Evolutionary conservation across 2,113 vertebrate species (phyloP).

Genomic region (Petrocephalus microphthalmus): DNA sequence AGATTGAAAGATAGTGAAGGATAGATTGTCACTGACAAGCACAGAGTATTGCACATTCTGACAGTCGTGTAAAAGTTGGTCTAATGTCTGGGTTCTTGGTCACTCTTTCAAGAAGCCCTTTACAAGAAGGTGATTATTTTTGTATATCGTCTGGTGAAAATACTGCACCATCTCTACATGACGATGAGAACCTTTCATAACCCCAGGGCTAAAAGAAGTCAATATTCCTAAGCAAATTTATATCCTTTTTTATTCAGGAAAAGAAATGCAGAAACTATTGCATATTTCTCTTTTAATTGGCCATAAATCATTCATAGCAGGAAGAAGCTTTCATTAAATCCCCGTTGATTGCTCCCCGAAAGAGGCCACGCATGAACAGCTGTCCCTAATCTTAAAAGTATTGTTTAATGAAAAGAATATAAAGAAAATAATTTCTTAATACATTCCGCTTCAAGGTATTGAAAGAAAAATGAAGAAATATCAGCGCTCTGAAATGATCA

Average conservation of each 20-base stretch:
- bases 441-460: neutral
- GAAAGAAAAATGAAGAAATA: neutral
- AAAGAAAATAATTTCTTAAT: slow-evolving; percentile 6
- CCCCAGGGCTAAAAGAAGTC: neutral
- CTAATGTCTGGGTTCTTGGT: too few relatives aligned
- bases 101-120: too few relatives aligned
- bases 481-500: neutral
- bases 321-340: neutral
- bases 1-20: neutral
- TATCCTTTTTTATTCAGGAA: neutral
- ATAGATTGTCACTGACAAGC: neutral
- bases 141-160: neutral
- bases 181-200: neutral
- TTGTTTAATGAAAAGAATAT: slow-evolving; percentile 7
- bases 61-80: neutral
- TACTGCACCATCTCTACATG: neutral
- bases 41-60: neutral
- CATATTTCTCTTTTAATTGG: neutral
- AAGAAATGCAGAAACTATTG: neutral
- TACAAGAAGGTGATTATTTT: too few relatives aligned
- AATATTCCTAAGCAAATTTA: neutral
- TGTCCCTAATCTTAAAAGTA: slow-evolving; percentile 7
- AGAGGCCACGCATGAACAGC: slow-evolving; percentile 1
- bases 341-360: neutral
- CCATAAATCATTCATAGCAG: slow-evolving; percentile 8